phyloP scores from a whole-genome alignment of 1,140 invertebrate genomes.

The Drosophila littoralis region DNA sequence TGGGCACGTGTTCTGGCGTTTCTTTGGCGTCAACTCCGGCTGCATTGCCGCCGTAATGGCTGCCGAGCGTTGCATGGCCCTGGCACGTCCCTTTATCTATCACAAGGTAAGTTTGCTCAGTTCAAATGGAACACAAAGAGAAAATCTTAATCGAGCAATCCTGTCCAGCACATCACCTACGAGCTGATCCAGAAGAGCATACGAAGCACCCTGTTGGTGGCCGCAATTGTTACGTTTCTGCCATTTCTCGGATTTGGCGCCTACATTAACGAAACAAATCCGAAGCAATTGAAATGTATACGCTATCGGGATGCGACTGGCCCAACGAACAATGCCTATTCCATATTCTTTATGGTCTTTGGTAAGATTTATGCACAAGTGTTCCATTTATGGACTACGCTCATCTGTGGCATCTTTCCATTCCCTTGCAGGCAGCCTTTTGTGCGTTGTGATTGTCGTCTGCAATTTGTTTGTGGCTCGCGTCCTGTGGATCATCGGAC shows the following conservation, averaged over 20 bases:
- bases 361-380: slow-evolving; percentile 85
- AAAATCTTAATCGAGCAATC: neutral
- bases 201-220: slow-evolving; percentile 88
- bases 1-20: slow-evolving; percentile 89
- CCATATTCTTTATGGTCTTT: slow-evolving; percentile 91
- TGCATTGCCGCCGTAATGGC: slow-evolving; percentile 95
- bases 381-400: neutral
- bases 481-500: slow-evolving; percentile 88
- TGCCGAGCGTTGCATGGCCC: slow-evolving; percentile 92
- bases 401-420: neutral
- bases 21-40: slow-evolving; percentile 93
- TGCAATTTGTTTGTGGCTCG: slow-evolving; percentile 93
- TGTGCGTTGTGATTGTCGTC: slow-evolving; percentile 91
- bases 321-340: slow-evolving; percentile 89
- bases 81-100: slow-evolving; percentile 94
- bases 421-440: slow-evolving; percentile 87
- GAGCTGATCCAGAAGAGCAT: slow-evolving; percentile 90
- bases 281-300: slow-evolving; percentile 85
- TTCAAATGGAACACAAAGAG: neutral
- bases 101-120: slow-evolving; percentile 88
- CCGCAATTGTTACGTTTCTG: slow-evolving; percentile 89
- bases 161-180: slow-evolving; percentile 91
- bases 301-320: slow-evolving; percentile 89
- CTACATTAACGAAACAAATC: slow-evolving; percentile 87
- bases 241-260: slow-evolving; percentile 92